Percentiles rank a stretch among this genome's conserved stretches.
phyloP scores from a whole-genome alignment of 2,888 invertebrate genomes.

The Dendrolimus houi region DNA sequence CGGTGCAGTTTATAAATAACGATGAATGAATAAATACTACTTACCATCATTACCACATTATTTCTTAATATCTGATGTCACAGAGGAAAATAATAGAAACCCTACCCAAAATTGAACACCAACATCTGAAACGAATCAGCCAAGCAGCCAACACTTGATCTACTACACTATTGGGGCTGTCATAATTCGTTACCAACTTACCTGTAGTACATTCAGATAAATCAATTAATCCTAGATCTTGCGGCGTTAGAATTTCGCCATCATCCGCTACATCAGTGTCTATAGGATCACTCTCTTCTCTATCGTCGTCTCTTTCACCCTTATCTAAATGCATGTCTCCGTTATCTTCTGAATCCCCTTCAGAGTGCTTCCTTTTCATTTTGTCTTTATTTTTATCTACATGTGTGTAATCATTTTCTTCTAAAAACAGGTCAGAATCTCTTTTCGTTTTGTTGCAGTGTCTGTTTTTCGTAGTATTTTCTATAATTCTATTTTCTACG shows the following conservation, averaged over 20 bases:
- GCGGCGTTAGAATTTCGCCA: constrained; percentile 34
- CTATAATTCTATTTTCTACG: constrained; percentile 12
- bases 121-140: too few species aligned
- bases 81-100: too few species aligned
- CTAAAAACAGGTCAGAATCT: constrained; percentile 13
- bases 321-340: constrained; percentile 8
- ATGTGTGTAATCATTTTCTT: constrained; percentile 5
- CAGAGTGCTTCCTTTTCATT: neutral
- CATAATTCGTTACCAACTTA: constrained; percentile 11
- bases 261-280: constrained; percentile 49
- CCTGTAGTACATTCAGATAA: constrained; percentile 39
- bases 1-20: too few species aligned
- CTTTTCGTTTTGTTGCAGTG: constrained; percentile 12
- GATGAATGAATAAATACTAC: too few species aligned
- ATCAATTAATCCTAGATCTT: constrained; percentile 44
- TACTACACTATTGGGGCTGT: too few species aligned
- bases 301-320: constrained; percentile 13
- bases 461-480: constrained; percentile 10
- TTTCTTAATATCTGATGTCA: too few species aligned
- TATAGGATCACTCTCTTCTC: constrained; percentile 53
- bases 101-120: too few species aligned
- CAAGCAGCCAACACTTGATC: too few species aligned
- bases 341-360: constrained; percentile 4
- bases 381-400: constrained; percentile 2
- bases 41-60: too few species aligned